A percentile compares a stretch with the other conserved stretches of the same genome.
These are phyloP conservation scores for Xylota sylvarum DNA, from an alignment of 2,888 invertebrate species.

Conservation along the genomic window DNA sequence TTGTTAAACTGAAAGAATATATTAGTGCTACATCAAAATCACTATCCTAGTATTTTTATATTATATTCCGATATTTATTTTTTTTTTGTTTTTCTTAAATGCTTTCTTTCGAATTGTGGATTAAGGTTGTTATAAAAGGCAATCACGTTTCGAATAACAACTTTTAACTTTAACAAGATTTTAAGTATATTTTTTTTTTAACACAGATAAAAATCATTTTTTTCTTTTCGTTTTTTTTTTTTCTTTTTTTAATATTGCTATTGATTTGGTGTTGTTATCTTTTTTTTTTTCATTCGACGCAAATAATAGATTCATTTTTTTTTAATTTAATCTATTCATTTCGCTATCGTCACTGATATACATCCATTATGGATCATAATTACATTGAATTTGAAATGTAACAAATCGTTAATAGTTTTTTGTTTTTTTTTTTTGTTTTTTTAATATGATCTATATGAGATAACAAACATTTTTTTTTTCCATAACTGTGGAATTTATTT, in stretches of 20 bases:
- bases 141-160: conserved; percentile 76
- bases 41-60: conserved; percentile 46
- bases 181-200: conserved; percentile 36
- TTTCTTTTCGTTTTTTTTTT: conserved; percentile 28
- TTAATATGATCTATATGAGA: conserved; percentile 46
- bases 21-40: conserved; percentile 56
- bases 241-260: conserved; percentile 65
- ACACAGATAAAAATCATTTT: conserved; percentile 71
- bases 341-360: conserved; percentile 62
- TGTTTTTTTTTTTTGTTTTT: too few species aligned
- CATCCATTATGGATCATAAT: conserved; percentile 60
- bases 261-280: conserved; percentile 66
- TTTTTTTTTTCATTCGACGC: conserved; percentile 54
- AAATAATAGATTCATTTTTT: conserved; percentile 29
- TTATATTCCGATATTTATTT: conserved; percentile 22
- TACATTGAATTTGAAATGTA: conserved; percentile 57
- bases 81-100: conserved; percentile 57
- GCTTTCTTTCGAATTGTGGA: conserved; percentile 66
- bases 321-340: conserved; percentile 47
- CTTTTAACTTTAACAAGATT: conserved; percentile 73
- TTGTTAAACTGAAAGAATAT: conserved; percentile 24
- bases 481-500: conserved; percentile 34
- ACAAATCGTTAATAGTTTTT: conserved; percentile 42
- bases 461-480: conserved; percentile 40
- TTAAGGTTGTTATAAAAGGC: conserved; percentile 72